Base-by-base conservation (phyloP, 37 sponge, comb jelly and placozoan genomes). In the Amphimedon queenslandica region DNA sequence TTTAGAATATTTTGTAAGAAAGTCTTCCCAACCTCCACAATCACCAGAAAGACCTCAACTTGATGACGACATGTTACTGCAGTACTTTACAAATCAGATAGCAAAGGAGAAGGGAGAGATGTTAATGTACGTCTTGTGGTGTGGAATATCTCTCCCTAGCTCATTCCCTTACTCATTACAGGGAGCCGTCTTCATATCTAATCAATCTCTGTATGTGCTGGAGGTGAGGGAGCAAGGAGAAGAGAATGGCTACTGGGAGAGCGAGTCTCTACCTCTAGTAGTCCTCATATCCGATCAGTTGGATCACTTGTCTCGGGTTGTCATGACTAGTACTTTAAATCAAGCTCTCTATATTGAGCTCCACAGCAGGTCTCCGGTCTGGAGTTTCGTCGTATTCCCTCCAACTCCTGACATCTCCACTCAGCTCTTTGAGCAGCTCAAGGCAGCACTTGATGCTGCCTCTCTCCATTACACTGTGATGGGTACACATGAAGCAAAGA, bases 101-200 rank as follows among this genome's bases (percentile, higher is more conserved):
- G 65, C 84, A 3, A 23, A 47, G 18, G 84, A 84, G 13, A 42
- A 11, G 2, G 42, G 60, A 21, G 86, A 86, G 57, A 34, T 75
- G 32, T 40, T 86, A 27, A 47, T 86, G 80, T 65, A 55, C 47
- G 65, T 86, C 0, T 21, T 58, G 42, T 86, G 86, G 86, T 78
- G 80, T 32, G 55, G 55, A 2, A 39, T 67, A 18, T 41, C 27
- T 21, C 71, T 79, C 3, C 56, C 80, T 8, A 66, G 75, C 39
- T 30, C 66, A 28, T 42, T 76, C 25, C 41, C 38, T 24, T 63
- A 66, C 43, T 75, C 74, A 29, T 28, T 79, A 4, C 80, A 86
- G 38, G 57, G 30, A 13, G 75, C 70, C 4, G 56, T 75, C 29
- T 18, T 86, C 28, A 42, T 80, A 25, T 74, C 64, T 29, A 66